Base-by-base conservation (phyloP, 2,888 invertebrate genomes). In the Kryphioiulus occultus region DNA sequence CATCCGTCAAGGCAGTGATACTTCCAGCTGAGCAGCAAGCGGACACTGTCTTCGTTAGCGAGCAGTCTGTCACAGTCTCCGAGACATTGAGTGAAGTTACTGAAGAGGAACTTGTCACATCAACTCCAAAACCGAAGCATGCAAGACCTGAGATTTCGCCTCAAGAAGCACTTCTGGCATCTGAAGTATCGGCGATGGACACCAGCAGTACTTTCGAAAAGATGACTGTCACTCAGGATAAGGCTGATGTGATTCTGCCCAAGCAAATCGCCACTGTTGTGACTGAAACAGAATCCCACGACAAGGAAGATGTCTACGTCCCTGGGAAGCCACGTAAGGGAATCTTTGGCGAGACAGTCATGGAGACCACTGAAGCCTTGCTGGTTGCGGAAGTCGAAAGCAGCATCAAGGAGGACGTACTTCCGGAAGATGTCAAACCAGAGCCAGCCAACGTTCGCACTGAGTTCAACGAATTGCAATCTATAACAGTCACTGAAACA, bases 61-160 rank as follows among this genome's bases (percentile, higher is more conserved):
- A 89, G 85, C 88, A 89, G 87, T 88, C 89, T 7, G 19, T 90
- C 10, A 88, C 88, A 86, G 83, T 89, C 42, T 89, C 89, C 86
- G 89, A 90, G 89, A 89, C 89, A 17, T 86, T 89, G 19, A 89
- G 89, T 68, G 89, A 90, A 78, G 86, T 89, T 12, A 90, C 88
- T 42, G 90, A 90, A 88, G 88, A 89, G 39, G 85, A 89, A 22
- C 86, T 87, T 0, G 44, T 85, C 35, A 86, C 86, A 10, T 47
- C 78, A 47, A n/a, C 86, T 19, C 88, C 88, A 0, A 44, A 83
- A 26, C 19, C 35, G 32, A 42, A 87, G 32, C 86, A 88, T 26
- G 87, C 88, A 30, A 39, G 17, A 30, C 86, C 88, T 22, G 84
- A 59, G 26, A 83, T 88, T n/a, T 42, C 68, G 17, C 82, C 88